These are phyloP conservation scores for Drosophila simulans DNA, from an alignment of 1,140 invertebrate species.

Conservation along the genomic window DNA sequence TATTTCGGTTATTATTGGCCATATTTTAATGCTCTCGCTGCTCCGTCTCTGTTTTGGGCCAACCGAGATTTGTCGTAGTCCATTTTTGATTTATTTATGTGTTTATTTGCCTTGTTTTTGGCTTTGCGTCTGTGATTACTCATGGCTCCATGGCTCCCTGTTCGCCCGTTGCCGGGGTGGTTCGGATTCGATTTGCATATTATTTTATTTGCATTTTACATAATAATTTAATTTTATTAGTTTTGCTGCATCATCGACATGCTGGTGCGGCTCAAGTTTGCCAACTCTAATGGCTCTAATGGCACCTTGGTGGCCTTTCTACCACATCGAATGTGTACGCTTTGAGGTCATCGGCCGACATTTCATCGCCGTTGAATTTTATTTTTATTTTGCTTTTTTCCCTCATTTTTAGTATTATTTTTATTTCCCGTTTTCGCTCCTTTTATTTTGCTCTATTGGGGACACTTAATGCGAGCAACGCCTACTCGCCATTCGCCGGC, in stretches of 20 bases:
- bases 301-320: slow-evolving; percentile 28
- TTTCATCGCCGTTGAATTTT: slow-evolving; percentile 21
- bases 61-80: slow-evolving; percentile 80
- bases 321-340: slow-evolving; percentile 5
- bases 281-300: slow-evolving; percentile 53
- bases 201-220: slow-evolving; percentile 81
- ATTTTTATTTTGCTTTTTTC: background rate
- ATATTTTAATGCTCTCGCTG: slow-evolving; percentile 71
- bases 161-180: background rate
- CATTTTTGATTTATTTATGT: slow-evolving; percentile 82
- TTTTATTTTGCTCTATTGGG: slow-evolving; percentile 52
- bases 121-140: slow-evolving; percentile 79
- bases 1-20: slow-evolving; percentile 78
- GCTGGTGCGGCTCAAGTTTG: slow-evolving; percentile 35
- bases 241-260: slow-evolving; percentile 69
- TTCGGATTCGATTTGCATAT: slow-evolving; percentile 73
- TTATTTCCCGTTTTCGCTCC: background rate
- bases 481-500: slow-evolving; percentile 23
- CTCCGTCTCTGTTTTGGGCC: slow-evolving; percentile 44
- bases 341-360: slow-evolving; percentile 29
- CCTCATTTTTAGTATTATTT: background rate
- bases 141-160: slow-evolving; percentile 41
- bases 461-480: slow-evolving; percentile 68
- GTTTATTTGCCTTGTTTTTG: slow-evolving; percentile 79
- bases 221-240: slow-evolving; percentile 83